A percentile compares a stretch with the other conserved stretches of the same genome.
Evolutionary conservation across 2,113 vertebrate genomes (phyloP).

Genomic region (Coturnix japonica): DNA sequence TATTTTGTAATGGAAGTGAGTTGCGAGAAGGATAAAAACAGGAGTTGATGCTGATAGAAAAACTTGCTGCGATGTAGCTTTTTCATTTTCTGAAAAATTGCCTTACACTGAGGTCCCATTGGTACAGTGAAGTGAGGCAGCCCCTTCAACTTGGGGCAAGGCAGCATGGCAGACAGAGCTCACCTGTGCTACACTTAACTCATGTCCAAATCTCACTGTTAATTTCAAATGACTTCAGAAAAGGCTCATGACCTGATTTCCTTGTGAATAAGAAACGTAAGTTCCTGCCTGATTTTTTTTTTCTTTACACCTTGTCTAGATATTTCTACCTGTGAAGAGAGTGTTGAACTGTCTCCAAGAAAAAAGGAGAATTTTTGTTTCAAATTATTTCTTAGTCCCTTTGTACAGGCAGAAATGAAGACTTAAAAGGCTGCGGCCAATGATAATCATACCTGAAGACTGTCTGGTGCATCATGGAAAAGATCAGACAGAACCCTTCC

Average conservation of each 20-base stretch:
- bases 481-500: not conserved
- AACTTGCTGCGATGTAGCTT: not conserved
- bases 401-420: not conserved
- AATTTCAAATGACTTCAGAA: not conserved
- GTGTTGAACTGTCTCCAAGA: not conserved
- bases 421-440: not conserved
- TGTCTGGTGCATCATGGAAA: not conserved
- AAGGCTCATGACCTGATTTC: not conserved
- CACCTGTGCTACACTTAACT: not conserved
- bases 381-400: not conserved
- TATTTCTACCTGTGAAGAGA: not conserved
- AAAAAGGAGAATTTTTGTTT: not conserved
- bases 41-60: not conserved
- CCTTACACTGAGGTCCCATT: not conserved
- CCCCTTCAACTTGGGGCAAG: not conserved
- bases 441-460: not conserved
- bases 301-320: not conserved
- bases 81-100: not conserved
- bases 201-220: not conserved
- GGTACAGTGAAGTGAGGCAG: not conserved
- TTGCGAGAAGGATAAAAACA: not conserved
- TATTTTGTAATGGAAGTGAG: slow-evolving; percentile 20
- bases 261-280: not conserved
- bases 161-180: not conserved
- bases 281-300: not conserved